Conservation (phyloP, 2,797 vertebrate genomes). For the Perodicticus potto region DNA sequence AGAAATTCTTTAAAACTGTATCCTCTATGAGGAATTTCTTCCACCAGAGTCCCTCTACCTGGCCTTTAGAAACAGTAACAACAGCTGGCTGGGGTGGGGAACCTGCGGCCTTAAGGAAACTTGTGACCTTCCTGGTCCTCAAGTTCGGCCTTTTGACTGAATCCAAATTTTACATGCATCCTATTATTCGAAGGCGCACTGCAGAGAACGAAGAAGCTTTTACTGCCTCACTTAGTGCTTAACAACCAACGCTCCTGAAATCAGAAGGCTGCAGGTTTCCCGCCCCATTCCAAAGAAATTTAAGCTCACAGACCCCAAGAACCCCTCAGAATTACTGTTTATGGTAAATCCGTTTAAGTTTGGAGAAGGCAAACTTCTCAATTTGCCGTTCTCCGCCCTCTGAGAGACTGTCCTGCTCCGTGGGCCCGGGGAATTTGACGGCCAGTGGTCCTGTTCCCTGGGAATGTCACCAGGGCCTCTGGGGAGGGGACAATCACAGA, state of each 20-base stretch:
- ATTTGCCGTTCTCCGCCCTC: background rate
- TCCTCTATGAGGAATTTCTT: background rate
- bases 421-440: constrained; percentile 55
- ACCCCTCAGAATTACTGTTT: background rate
- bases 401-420: background rate
- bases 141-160: too few relatives aligned
- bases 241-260: too few relatives aligned
- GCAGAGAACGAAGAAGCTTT: too few relatives aligned
- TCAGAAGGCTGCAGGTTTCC: too few relatives aligned
- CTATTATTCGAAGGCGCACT: too few relatives aligned
- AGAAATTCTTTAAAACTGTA: constrained; percentile 1
- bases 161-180: too few relatives aligned
- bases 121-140: too few relatives aligned
- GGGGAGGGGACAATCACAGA: background rate
- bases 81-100: background rate
- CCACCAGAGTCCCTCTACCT: background rate
- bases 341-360: background rate
- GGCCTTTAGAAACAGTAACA: constrained; percentile 11
- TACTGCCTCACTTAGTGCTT: too few relatives aligned
- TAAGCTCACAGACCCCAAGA: background rate
- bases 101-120: too few relatives aligned
- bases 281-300: constrained; percentile 18
- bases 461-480: background rate
- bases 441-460: background rate
- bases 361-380: background rate